These are phyloP conservation scores for Dryomyza anilis DNA, from an alignment of 2,888 invertebrate genomes.

Conservation along the genomic window DNA sequence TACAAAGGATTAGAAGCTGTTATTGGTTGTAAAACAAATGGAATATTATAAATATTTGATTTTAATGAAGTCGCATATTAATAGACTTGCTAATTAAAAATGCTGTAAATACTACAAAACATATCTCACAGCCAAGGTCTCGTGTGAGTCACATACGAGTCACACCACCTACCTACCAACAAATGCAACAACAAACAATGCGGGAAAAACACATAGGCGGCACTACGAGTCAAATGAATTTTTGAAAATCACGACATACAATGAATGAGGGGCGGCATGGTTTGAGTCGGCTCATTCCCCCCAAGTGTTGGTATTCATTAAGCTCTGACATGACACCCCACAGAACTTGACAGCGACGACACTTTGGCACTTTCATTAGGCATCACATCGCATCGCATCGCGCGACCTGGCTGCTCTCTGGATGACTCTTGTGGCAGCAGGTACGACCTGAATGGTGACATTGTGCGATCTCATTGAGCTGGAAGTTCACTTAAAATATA, in stretches of 20 bases:
- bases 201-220: neutral
- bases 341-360: slow-evolving; percentile 5
- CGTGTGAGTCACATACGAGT: neutral
- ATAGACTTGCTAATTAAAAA: too few species aligned
- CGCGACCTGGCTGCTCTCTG: neutral
- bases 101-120: too few species aligned
- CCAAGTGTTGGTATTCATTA: slow-evolving; percentile 23
- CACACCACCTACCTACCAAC: neutral
- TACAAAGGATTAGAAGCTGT: too few species aligned
- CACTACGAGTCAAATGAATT: slow-evolving; percentile 1
- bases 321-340: slow-evolving; percentile 21
- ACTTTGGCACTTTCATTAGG: slow-evolving; percentile 18
- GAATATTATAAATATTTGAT: too few species aligned
- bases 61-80: too few species aligned
- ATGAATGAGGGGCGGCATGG: too few species aligned
- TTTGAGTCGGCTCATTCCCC: too few species aligned
- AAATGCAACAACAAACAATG: slow-evolving; percentile 1
- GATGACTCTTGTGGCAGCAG: neutral
- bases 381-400: neutral
- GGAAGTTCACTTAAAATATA: slow-evolving; percentile 22
- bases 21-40: too few species aligned
- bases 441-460: neutral
- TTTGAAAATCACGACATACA: slow-evolving; percentile 15
- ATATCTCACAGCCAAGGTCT: slow-evolving; percentile 15
- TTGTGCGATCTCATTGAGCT: slow-evolving; percentile 18